Conservation (phyloP, 2,888 invertebrate genomes). For the Rhimphoctona megacephalus region DNA sequence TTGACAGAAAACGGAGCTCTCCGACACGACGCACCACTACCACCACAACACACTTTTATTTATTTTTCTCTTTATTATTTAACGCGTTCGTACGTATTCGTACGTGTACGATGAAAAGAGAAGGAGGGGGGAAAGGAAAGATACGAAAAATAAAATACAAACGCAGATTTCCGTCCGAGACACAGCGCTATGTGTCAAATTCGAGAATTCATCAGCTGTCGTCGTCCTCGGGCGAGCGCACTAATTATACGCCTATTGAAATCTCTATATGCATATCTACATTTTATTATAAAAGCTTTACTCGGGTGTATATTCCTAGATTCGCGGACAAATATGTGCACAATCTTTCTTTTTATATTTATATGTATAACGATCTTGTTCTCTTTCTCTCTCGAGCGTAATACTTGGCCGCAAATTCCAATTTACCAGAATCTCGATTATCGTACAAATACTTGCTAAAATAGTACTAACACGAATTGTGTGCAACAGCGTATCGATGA, state of each 20-base stretch:
- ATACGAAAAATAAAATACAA: background rate
- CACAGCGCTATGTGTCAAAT: constrained; percentile 37
- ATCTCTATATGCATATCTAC: constrained; percentile 22
- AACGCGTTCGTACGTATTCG: background rate
- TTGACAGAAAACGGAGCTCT: constrained; percentile 7
- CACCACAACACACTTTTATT: constrained; percentile 24
- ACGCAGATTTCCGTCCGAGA: background rate
- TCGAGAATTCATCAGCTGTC: constrained; percentile 49
- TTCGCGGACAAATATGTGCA: constrained; percentile 15
- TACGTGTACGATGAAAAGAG: background rate
- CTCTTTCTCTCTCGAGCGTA: constrained; percentile 4
- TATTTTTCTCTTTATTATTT: constrained; percentile 9
- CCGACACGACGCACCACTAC: constrained; percentile 10
- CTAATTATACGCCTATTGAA: constrained; percentile 21
- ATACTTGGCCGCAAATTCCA: constrained; percentile 10
- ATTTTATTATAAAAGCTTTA: constrained; percentile 29
- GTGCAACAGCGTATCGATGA: constrained; percentile 8
- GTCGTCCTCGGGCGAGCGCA: constrained; percentile 34
- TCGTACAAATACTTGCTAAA: constrained; percentile 13
- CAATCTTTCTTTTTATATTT: background rate
- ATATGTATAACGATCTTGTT: background rate
- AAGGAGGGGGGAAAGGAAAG: constrained; percentile 7
- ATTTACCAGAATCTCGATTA: constrained; percentile 17
- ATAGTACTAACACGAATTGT: background rate
- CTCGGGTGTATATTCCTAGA: constrained; percentile 20